Conservation (phyloP, 2,797 vertebrate genomes). For the Microchirus variegatus region DNA sequence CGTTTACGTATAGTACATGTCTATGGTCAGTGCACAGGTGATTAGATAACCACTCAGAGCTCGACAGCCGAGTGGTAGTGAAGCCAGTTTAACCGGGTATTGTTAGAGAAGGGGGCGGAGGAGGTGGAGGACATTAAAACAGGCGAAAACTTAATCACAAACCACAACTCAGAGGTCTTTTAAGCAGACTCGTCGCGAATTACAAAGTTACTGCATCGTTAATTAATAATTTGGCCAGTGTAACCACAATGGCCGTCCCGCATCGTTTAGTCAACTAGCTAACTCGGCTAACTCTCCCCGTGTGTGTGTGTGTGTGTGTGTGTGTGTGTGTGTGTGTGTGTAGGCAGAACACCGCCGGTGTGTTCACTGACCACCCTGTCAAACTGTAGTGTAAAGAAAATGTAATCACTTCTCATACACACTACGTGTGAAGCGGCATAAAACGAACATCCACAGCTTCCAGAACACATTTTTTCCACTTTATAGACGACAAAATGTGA, state of each 20-base stretch:
- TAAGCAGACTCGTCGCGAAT: background rate
- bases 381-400: slow-evolving; percentile 1
- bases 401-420: background rate
- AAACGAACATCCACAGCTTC: too few relatives aligned
- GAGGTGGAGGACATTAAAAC: background rate
- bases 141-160: slow-evolving; percentile 18
- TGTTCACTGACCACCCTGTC: background rate
- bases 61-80: slow-evolving; percentile 14
- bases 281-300: slow-evolving; percentile 6
- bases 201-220: slow-evolving; percentile 11
- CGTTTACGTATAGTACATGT: background rate
- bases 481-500: too few relatives aligned
- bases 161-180: background rate
- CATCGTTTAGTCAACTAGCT: slow-evolving; percentile 2
- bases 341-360: background rate
- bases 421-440: too few relatives aligned
- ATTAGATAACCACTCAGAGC: slow-evolving; percentile 34
- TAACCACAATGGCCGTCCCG: background rate
- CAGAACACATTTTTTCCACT: too few relatives aligned
- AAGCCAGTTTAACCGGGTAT: slow-evolving; percentile 11
- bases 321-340: too few relatives aligned
- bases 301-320: background rate
- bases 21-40: slow-evolving; percentile 1
- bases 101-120: slow-evolving; percentile 33
- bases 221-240: background rate